A percentile compares a stretch with the other conserved stretches of the same genome.
These are phyloP conservation scores for Microplitis demolitor DNA, from an alignment of 1,140 invertebrate species.

Conservation along the genomic window DNA sequence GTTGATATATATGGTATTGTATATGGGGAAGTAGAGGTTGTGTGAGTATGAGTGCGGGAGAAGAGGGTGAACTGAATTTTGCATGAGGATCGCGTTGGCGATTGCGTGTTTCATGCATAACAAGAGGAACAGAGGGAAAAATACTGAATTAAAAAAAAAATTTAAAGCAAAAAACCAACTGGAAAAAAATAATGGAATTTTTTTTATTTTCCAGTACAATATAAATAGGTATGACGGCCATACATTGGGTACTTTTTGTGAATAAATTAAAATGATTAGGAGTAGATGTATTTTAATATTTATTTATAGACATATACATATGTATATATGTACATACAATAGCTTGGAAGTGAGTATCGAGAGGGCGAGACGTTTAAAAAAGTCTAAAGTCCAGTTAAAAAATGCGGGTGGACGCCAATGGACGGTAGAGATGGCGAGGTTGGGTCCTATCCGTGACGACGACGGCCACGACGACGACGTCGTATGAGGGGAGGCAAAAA, in stretches of 20 bases:
- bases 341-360: too few species aligned
- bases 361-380: not conserved
- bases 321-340: too few species aligned
- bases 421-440: not conserved
- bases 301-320: too few species aligned
- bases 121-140: not conserved
- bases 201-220: too few species aligned
- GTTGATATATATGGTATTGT: not conserved
- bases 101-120: not conserved
- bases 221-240: too few species aligned
- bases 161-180: not conserved
- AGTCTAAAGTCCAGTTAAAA: not conserved
- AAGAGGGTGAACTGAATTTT: constrained; percentile 26
- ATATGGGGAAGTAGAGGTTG: not conserved
- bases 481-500: constrained; percentile 21
- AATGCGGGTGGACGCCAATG: constrained; percentile 3
- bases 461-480: constrained; percentile 13
- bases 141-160: not conserved
- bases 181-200: too few species aligned
- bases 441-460: not conserved
- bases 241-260: too few species aligned
- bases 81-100: constrained; percentile 15
- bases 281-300: too few species aligned
- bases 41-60: not conserved
- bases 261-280: too few species aligned